These are phyloP conservation scores for Gobio gobio DNA, from an alignment of 2,113 vertebrate species.

Conservation along the genomic window DNA sequence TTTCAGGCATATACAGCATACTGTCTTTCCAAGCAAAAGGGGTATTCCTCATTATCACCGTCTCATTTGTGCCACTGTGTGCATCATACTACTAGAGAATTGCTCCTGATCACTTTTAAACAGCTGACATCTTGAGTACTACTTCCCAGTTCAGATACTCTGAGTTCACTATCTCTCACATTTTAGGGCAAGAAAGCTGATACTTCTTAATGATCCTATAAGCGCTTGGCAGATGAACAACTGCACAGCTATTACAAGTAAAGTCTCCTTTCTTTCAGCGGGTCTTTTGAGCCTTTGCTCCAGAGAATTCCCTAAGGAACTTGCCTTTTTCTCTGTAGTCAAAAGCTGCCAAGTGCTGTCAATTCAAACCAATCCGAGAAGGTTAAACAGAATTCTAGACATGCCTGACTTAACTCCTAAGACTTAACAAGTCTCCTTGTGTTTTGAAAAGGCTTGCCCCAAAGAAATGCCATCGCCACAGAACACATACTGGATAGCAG, in stretches of 20 bases:
- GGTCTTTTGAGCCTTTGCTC: constrained; percentile 33
- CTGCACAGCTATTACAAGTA: constrained; percentile 1
- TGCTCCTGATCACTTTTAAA: background rate
- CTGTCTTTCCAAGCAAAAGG: background rate
- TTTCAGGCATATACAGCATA: background rate
- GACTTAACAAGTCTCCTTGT: constrained; percentile 23
- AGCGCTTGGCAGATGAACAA: constrained; percentile 14
- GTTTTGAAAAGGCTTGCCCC: constrained; percentile 4
- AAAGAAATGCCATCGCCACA: background rate
- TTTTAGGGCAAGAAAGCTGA: constrained; percentile 13
- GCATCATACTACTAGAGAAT: background rate
- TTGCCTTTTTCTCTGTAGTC: constrained; percentile 14
- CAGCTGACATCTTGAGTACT: background rate
- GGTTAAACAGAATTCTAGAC: constrained; percentile 32
- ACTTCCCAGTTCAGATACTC: background rate
- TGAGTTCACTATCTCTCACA: constrained; percentile 14
- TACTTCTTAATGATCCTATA: constrained; percentile 17
- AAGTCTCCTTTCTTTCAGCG: background rate
- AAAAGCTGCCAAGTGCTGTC: constrained; percentile 28
- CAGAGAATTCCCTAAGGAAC: constrained; percentile 14
- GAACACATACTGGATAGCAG: background rate
- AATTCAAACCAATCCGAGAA: constrained; percentile 29
- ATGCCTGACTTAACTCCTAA: constrained; percentile 15
- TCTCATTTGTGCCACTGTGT: background rate
- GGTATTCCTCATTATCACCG: background rate